Percentiles rank a stretch among this genome's conserved stretches.
Conservation (phyloP, 2,888 invertebrate genomes). For the Andrena minutula region DNA sequence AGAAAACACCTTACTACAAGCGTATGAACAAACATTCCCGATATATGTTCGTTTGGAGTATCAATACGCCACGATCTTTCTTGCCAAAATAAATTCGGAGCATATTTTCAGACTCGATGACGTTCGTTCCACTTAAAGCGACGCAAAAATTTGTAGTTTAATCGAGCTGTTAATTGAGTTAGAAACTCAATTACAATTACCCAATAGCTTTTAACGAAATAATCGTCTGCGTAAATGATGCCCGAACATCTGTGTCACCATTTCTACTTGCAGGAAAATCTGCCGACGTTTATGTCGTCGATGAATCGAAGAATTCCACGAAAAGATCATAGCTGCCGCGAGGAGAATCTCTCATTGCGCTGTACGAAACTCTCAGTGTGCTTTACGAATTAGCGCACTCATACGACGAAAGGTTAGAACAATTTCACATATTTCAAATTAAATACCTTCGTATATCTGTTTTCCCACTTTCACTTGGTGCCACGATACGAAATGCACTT, state of each 20-base stretch:
- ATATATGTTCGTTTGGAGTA: background rate
- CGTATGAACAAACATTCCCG: background rate
- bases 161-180: background rate
- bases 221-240: conserved; percentile 54
- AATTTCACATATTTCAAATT: conserved; percentile 28
- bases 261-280: conserved; percentile 36
- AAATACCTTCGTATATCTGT: conserved; percentile 37
- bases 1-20: conserved; percentile 5
- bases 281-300: background rate
- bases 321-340: background rate
- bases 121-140: background rate
- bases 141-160: conserved; percentile 7
- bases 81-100: background rate
- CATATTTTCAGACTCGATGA: background rate
- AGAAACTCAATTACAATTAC: background rate
- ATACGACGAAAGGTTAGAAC: conserved; percentile 38
- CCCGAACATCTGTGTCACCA: conserved; percentile 55
- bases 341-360: conserved; percentile 1
- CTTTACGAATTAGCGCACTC: background rate
- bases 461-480: conserved; percentile 31
- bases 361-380: background rate
- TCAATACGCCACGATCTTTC: background rate
- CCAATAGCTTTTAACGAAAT: background rate
- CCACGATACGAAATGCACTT: conserved; percentile 39
- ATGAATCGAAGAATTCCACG: background rate